A percentile compares a stretch with the other conserved stretches of the same genome.
phyloP scores from a whole-genome alignment of 2,113 vertebrate genomes.

The Halcyon senegalensis region DNA sequence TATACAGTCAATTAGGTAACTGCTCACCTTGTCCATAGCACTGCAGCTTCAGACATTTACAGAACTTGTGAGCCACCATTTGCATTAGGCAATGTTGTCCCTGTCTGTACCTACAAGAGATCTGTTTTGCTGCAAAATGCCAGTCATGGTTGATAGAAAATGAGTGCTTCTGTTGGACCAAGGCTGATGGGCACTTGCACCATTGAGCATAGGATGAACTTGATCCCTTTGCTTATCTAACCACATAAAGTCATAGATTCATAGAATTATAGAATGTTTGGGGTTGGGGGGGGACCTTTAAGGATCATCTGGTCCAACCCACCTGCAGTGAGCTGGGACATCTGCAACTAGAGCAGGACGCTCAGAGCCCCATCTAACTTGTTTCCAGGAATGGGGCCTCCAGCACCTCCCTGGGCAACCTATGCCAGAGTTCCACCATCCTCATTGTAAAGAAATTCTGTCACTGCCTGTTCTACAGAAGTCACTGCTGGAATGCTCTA shows the following conservation, averaged over 20 bases:
- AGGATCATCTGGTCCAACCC: not conserved
- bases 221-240: not conserved
- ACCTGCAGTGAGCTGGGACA: not conserved
- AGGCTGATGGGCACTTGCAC: not conserved
- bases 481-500: not conserved
- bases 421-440: not conserved
- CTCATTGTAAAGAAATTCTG: not conserved
- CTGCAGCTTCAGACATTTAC: not conserved
- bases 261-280: not conserved
- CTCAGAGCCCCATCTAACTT: not conserved
- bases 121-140: not conserved
- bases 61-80: not conserved
- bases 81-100: not conserved
- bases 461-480: fast-evolving
- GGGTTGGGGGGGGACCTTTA: not conserved
- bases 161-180: not conserved
- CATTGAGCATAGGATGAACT: not conserved
- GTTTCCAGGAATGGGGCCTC: not conserved
- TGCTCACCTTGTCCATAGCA: not conserved
- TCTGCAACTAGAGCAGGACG: not conserved
- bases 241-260: not conserved
- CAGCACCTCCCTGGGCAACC: not conserved
- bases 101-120: not conserved
- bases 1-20: not conserved
- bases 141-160: not conserved